Conservation (phyloP, 2,888 invertebrate species). For the Eupithecia dodoneata region DNA sequence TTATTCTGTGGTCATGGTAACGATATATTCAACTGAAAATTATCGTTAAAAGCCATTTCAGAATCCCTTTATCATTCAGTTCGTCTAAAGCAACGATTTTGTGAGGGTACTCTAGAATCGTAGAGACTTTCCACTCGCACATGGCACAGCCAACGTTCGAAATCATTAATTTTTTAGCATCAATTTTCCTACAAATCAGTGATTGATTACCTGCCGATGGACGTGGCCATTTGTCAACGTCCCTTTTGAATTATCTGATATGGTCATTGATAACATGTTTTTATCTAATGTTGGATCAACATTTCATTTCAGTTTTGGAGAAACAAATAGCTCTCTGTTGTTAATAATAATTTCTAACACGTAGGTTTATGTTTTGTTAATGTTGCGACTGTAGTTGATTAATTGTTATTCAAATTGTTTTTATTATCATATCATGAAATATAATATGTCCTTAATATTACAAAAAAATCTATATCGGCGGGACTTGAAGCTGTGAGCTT, state of each 20-base stretch:
- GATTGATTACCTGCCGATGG: conserved; percentile 10
- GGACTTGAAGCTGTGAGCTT: too few species aligned
- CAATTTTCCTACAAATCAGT: background rate
- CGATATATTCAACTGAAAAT: too few species aligned
- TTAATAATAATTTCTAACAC: background rate
- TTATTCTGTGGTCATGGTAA: too few species aligned
- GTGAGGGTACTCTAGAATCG: background rate
- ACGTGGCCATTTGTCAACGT: conserved; percentile 5
- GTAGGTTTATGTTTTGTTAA: background rate
- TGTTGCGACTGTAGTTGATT: background rate
- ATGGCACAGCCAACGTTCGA: background rate
- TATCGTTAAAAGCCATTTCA: background rate
- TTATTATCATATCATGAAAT: too few species aligned
- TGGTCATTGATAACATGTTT: background rate
- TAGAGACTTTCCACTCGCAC: background rate
- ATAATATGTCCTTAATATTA: too few species aligned
- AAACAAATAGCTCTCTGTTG: background rate
- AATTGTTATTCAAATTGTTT: too few species aligned
- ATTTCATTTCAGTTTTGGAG: background rate
- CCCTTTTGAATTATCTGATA: conserved; percentile 1
- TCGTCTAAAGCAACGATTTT: background rate
- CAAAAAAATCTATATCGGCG: too few species aligned
- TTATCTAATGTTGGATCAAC: background rate
- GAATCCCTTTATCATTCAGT: background rate
- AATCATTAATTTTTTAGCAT: background rate